Evolutionary conservation across 2,888 invertebrate species (phyloP).

Genomic region (Thysanoteuthis rhombus): DNA sequence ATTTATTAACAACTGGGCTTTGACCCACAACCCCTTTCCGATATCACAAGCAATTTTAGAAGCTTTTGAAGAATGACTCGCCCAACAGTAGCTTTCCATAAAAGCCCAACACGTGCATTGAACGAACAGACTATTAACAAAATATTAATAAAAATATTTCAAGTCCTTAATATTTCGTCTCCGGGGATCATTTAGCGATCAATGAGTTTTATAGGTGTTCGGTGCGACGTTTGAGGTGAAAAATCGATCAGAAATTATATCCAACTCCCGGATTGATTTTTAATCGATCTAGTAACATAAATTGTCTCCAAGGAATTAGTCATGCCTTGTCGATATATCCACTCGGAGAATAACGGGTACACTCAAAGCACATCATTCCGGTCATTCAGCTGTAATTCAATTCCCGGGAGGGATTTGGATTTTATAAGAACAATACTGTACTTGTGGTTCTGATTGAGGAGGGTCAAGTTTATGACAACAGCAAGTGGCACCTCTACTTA

Average conservation of each 20-base stretch:
- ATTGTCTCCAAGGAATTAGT: neutral
- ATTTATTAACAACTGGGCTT: too few species aligned
- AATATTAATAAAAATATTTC: neutral
- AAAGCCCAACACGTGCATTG: neutral
- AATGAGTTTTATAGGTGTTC: neutral
- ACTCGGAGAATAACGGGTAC: too few species aligned
- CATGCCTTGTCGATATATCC: neutral
- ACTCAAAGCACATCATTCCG: neutral
- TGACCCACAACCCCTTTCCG: too few species aligned
- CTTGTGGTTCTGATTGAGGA: too few species aligned
- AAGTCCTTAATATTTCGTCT: neutral
- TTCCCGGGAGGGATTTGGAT: too few species aligned
- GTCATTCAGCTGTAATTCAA: neutral
- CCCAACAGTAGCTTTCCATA: neutral
- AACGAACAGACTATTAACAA: neutral
- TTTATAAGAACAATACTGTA: too few species aligned
- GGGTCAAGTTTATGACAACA: too few species aligned
- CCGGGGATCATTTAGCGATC: neutral
- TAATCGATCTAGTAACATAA: neutral
- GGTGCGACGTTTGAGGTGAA: neutral
- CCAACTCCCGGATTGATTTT: neutral
- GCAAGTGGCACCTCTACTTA: too few species aligned
- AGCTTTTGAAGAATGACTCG: too few species aligned
- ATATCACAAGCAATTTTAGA: too few species aligned
- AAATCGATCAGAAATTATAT: neutral